Base-by-base conservation (phyloP, 2,797 vertebrate genomes). In the Ibycter americanus region DNA sequence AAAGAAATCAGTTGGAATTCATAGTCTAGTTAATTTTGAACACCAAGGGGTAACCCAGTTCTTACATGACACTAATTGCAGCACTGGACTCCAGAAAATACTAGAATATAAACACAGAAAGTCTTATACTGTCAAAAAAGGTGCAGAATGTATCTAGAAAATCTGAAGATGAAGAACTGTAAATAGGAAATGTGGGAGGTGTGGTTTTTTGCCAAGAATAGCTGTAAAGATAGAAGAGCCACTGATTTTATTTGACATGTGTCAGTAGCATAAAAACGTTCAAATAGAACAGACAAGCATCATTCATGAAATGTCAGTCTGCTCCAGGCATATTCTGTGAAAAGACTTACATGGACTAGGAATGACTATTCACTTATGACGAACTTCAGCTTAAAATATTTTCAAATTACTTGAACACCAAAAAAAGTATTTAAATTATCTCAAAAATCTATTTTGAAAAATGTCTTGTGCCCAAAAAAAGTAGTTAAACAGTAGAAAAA, bases 221-320 rank as follows among this genome's bases (percentile, higher is more conserved):
- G 52, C 62, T 80, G 18, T 66, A 84, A 89, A 95, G 32, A 85
- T 4, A 89, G 15, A 92, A 65, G 7, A 84, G 29, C 29, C 34
- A 63, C 38, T 90, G 92, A 94, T 93, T 89, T 87, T 55, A 83
- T 81, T 90, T 96, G 97, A 96, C 68, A 84, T 29, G 38, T 90
- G 76, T 96, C 92, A 95, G 46, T 72, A 90, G 31, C 77, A 93
- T 94, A 81, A 97, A 97, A 96, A 62, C 47, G 51, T 40, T 86
- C 66, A 94, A 90, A 87, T 49, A 78, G 85, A 84, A 32, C 6
- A 95, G 74, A 63, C 12, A 95, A 84, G 93, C 73, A 94, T 96
- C 72, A 92, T 49, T 71, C 68, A 83, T 81, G 90, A 97, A 95
- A 96, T 77, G 82, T 68, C 73, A 95, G 40, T 29, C 40, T 93